Evolutionary conservation across 2,113 vertebrate species (phyloP).

Genomic region (Pseudorectes ferrugineus): DNA sequence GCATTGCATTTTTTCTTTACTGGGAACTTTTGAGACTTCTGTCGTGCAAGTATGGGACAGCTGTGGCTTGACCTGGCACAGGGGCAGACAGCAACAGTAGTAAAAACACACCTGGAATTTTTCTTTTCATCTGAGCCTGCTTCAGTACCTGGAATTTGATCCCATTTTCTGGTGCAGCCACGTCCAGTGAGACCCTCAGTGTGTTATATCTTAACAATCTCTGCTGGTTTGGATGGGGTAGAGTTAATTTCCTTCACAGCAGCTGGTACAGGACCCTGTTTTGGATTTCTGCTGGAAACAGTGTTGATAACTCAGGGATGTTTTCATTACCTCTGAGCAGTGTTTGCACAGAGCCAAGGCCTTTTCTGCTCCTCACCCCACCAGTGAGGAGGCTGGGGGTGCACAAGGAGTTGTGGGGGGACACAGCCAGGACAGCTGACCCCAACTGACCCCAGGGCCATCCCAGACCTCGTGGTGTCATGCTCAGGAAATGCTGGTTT

Average conservation of each 20-base stretch:
- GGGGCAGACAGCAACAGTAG: not conserved
- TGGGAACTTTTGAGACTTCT: not conserved
- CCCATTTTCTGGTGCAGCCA: not conserved
- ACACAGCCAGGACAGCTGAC: not conserved
- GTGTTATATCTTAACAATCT: not conserved
- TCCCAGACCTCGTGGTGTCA: not conserved
- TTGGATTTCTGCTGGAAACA: not conserved
- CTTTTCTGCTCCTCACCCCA: not conserved
- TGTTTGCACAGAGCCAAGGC: not conserved
- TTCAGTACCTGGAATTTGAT: not conserved
- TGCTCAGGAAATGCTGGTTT: not conserved
- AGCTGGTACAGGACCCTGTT: accelerated
- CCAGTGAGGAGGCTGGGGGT: not conserved
- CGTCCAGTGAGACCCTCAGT: not conserved
- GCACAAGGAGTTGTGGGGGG: not conserved
- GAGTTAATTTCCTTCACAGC: not conserved
- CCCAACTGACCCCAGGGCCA: not conserved
- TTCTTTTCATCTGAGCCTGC: not conserved
- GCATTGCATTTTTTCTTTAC: not conserved
- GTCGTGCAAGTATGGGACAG: not conserved
- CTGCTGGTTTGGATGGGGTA: not conserved
- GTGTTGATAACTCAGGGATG: not conserved
- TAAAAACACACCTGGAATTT: not conserved
- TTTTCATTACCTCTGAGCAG: not conserved
- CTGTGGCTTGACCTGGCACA: not conserved